Base-by-base conservation (phyloP, 2,888 invertebrate genomes). In the Bombyx huttoni region DNA sequence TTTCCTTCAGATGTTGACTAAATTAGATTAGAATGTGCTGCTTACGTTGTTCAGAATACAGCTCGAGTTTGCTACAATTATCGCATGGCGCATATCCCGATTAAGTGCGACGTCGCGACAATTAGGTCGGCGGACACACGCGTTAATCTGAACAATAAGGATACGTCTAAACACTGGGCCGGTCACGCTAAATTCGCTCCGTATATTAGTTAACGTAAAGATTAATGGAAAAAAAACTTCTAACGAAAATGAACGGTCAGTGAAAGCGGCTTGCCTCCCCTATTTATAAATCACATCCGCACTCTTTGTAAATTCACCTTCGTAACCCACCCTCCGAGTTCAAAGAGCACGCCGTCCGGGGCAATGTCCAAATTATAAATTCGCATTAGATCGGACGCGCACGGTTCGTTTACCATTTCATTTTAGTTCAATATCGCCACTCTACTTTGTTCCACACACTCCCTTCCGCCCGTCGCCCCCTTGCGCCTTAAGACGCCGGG, bases 371-470 rank as follows among this genome's bases (percentile, higher is more conserved):
- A 88, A 88, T 88, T 88, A 88, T 88, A 87, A 88, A 88, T 88
- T 87, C 88, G 86, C 87, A 87, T 87, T 87, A 88, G 87, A 87
- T 86, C 86, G 87, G 86, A 87, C 87, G 85, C 85, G 83, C 82
- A 86, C 82, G 88, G 85, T 88, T 88, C 88, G 87, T 87, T 88
- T 88, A 86, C 86, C 85, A 81, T 88, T 88, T 87, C 87, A 87
- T 87, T 87, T 88, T 79, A 82, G 86, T 85, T 84, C 87, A 85
- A 88, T 88, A 88, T 87, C 86, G 86, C 86, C 86, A 81, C 86
- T 85, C 87, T 79, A 87, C 87, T 87, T 86, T 86, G 87, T 86
- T 88, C 88, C 88, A 87, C 87, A 87, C 84, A 87, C 86, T 81
- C 82, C 81, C 81, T 66, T 58, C 65, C 71, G 60, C 70, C 68